Evolutionary conservation across 2,888 invertebrate genomes (phyloP).

Genomic region (Poecilobothrus nobilitatus): DNA sequence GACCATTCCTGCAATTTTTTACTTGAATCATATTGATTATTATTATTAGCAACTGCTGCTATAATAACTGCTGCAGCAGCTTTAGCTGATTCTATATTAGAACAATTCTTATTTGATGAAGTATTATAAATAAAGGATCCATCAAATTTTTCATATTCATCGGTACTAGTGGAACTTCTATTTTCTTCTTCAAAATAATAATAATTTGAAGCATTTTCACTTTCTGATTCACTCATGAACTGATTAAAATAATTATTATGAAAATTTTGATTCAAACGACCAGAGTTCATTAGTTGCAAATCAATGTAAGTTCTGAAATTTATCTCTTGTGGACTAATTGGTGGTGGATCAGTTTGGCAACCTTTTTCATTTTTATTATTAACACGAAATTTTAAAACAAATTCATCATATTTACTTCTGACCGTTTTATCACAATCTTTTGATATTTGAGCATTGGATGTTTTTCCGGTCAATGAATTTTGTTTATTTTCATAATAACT

Average conservation of each 20-base stretch:
- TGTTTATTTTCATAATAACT: slow-evolving; percentile 18
- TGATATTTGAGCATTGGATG: neutral
- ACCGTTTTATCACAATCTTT: neutral
- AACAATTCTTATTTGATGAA: slow-evolving; percentile 1
- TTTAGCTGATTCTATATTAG: slow-evolving; percentile 17
- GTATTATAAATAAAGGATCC: neutral
- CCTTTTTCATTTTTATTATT: slow-evolving; percentile 48
- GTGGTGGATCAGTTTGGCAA: slow-evolving; percentile 48
- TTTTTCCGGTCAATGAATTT: neutral
- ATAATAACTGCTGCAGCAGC: slow-evolving; percentile 17
- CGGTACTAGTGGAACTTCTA: neutral
- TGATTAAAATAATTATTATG: slow-evolving; percentile 5
- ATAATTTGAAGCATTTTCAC: slow-evolving; percentile 2
- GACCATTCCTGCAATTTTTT: slow-evolving; percentile 28
- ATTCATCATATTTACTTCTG: slow-evolving; percentile 33
- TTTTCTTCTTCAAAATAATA: neutral
- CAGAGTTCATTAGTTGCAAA: neutral
- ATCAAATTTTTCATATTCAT: neutral
- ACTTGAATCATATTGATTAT: neutral
- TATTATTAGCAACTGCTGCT: slow-evolving; percentile 11
- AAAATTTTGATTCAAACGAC: neutral
- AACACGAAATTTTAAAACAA: slow-evolving; percentile 63
- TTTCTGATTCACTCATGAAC: neutral
- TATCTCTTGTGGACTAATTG: neutral
- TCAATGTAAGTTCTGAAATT: neutral